Base-by-base conservation (phyloP, 2,888 invertebrate genomes). In the Macaria notata region DNA sequence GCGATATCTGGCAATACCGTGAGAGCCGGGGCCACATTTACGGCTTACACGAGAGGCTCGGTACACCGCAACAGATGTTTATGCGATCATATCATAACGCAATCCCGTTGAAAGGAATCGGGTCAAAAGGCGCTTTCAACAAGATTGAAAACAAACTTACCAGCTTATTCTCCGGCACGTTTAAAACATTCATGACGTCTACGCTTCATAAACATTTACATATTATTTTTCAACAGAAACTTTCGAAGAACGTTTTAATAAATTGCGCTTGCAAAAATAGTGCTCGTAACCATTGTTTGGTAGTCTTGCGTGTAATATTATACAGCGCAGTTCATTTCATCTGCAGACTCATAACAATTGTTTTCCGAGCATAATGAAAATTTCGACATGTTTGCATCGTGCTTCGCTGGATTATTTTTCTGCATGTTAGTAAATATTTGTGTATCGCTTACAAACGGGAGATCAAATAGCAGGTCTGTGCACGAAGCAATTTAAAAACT, bases 311-410 rank as follows among this genome's bases (percentile, higher is more conserved):
- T 79, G 73, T 73, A 76, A 76, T 76, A 76, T 78, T 47, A 47
- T 45, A 33, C 54, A 44, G 60, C 72, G 78, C 66, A 73, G 70
- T 77, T 78, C 78, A 80, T 81, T 79, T 76, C 75, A 74, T 57
- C 55, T 56, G 59, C 57, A 33, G 49, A 49, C 49, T 50, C 44
- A 48, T 47, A 54, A 46, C 54, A 59, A 64, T 86, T 87, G 87
- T 86, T 80, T 78, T 73, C 70, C 69, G 36, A 65, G 70, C 76
- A 73, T 78, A 79, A 84, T 83, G 83, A 84, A 83, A 80, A 80
- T 76, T 81, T 81, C 72, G 76, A 72, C 70, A 76, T 73, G 75
- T 76, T 76, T 71, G 69, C 70, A 64, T 65, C 69, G 68, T 66
- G 69, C 65, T 68, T 51, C 48, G 47, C 45, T 52, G 48, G 55